Evolutionary conservation across 2,888 invertebrate genomes (phyloP), one percentile per base, ranked within the genome.

Genomic region (Cerceris ruficornis): DNA sequence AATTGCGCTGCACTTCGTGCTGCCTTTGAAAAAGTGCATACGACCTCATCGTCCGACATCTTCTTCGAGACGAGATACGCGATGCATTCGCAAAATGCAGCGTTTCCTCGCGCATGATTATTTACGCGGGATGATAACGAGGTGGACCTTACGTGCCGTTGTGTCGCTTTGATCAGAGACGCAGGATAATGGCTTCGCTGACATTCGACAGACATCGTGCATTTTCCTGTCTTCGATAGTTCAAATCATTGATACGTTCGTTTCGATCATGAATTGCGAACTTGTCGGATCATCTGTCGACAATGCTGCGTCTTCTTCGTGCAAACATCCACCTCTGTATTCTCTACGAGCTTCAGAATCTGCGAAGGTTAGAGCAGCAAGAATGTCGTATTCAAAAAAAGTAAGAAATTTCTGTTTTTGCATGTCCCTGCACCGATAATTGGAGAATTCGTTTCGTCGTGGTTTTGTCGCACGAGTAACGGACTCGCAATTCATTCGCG

Each of bases 111-210:
- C 62, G 50, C 13, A 8, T 49, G 58, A 66, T 71, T 71, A 71
- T 71, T 71, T 71, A 66, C 59, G 43, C 66, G 65, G 14, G 52
- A 50, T 43, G 66, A 66, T 66, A 71, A 71, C 71, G 66, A 71
- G 66, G 43, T 8, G n/a, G 49, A 64, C 64, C 64, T 70, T 64
- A 70, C 70, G 70, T 64, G 57, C n/a, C 46, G 41, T 58, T 58
- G 70, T 71, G 66, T 71, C 70, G 70, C 8, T 13, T 66, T 28
- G 28, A 28, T 4, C 28, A 28, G 28, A 28, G 28, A 28, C 28
- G 28, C 28, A 28, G 28, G 28, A 28, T 28, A 1, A 28, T 28
- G 28, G 28, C 28, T 28, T 28, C 28, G 28, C 28, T 28, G 28
- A 28, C 28, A 28, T 28, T 28, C 28, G 28, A 28, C 2, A 28